These are phyloP conservation scores for Nomada goodeniana DNA, from an alignment of 2,888 invertebrate genomes.

Conservation along the genomic window DNA sequence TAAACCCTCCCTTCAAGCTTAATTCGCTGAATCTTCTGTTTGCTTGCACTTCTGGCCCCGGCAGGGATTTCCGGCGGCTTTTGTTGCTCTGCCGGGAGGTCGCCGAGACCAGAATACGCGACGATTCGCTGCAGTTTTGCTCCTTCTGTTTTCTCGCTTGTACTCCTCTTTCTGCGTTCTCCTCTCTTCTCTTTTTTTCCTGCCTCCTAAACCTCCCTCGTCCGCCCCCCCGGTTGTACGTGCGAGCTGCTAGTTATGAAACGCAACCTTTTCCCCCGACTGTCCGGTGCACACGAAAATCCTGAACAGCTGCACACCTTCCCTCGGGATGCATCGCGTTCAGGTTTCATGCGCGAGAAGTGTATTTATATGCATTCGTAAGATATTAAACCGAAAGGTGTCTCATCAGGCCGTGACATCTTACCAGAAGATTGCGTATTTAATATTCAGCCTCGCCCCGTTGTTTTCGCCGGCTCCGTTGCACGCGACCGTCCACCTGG, in stretches of 20 bases:
- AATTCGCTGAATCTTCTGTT: slow-evolving; percentile 47
- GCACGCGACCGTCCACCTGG: neutral
- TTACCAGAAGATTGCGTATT: neutral
- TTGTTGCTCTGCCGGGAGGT: slow-evolving; percentile 34
- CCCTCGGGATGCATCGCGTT: neutral
- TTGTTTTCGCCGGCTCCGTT: slow-evolving; percentile 6
- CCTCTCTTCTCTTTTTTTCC: neutral
- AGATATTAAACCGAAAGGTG: too few relatives aligned
- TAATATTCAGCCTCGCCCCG: too few relatives aligned
- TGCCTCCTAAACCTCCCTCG: neutral
- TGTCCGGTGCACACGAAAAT: neutral
- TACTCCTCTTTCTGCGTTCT: neutral
- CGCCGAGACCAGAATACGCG: slow-evolving; percentile 29
- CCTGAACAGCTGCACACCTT: slow-evolving; percentile 2
- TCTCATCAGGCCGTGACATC: too few relatives aligned
- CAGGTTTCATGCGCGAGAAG: neutral
- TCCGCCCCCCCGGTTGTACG: neutral
- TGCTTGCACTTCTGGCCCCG: slow-evolving; percentile 29
- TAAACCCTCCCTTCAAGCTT: slow-evolving; percentile 12
- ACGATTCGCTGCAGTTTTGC: slow-evolving; percentile 36
- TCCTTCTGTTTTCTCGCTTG: slow-evolving; percentile 20
- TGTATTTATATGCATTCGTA: neutral
- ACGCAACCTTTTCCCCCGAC: slow-evolving; percentile 7
- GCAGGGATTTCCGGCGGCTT: slow-evolving; percentile 46
- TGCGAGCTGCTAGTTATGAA: slow-evolving; percentile 18